phyloP scores from a whole-genome alignment of 2,797 vertebrate species.

The Macropus fuliginosus region DNA sequence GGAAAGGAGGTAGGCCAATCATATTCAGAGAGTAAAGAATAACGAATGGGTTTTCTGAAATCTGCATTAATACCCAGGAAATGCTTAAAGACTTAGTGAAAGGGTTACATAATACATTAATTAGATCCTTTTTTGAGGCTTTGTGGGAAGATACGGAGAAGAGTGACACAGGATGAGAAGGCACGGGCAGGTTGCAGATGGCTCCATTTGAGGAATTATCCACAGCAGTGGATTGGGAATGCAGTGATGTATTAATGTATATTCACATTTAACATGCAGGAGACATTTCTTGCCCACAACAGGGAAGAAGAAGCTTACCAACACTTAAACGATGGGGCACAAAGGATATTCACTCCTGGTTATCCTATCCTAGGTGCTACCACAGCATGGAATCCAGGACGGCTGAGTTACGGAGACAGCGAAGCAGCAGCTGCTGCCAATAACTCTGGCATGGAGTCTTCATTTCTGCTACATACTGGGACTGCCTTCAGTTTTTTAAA shows the following conservation, averaged over 20 bases:
- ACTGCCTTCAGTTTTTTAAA: background rate
- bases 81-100: background rate
- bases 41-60: background rate
- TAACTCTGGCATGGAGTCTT: background rate
- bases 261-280: constrained; percentile 3
- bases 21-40: background rate
- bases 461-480: background rate
- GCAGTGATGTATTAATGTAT: background rate
- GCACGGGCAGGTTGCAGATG: background rate
- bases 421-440: background rate
- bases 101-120: background rate
- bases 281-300: constrained; percentile 10
- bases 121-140: background rate
- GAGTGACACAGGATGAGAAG: background rate
- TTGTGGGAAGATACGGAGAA: background rate
- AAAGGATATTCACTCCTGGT: background rate
- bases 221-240: background rate
- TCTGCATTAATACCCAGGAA: background rate
- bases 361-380: background rate
- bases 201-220: background rate
- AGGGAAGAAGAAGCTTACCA: constrained; percentile 3
- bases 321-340: background rate
- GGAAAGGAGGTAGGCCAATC: background rate
- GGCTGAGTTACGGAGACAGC: background rate
- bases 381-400: background rate